Base-by-base conservation (phyloP, 2,797 vertebrate species). In the Phrynocephalus forsythii region DNA sequence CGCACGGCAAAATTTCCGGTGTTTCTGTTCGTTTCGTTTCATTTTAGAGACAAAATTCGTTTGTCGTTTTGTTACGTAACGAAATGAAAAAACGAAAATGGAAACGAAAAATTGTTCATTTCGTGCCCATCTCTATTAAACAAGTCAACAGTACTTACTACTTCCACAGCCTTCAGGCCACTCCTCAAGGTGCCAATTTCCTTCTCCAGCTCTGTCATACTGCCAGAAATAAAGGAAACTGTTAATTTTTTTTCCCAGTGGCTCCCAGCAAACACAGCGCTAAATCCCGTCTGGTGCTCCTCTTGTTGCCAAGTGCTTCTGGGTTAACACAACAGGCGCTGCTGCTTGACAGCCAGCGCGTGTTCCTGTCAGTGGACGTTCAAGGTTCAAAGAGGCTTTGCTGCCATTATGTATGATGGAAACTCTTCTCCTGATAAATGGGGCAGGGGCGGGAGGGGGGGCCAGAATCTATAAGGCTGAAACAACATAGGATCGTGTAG, bases 191-290 rank as follows among this genome's bases (percentile, higher is more conserved):
- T 98, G 89, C 96, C 96, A 89, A 99, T 98, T 95, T 99, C 99
- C 94, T 99, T 99, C 95, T 99, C 99, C 96, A 99, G 95, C 95
- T 99, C 99, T 0, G 98, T 99, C 99, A 99, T 99, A 95, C 99
- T 99, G 96, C 95, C 90, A 90, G 91, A 95, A 95, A 97, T 18
- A 90, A 84, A 33, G 82, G 88, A 56, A 95, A 88, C 67, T 76
- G 85, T 96, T 92, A 95, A 91, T 94, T 92, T 44, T 44, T 44
- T 44, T 92, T 85, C 13, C 66, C 91, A 93, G 79, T 68, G 63
- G 87, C 86, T 60, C n/a, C 13, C 69, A 87, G 83, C 33, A 89
- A 75, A 85, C 60, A 82, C 16, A 87, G 38, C 0, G 1, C 88
- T 11, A 20, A 84, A 87, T 26, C 1, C 52, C 0, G 0, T 78